Conservation (phyloP, 1,140 invertebrate species). For the Dolichoris vasculosae region DNA sequence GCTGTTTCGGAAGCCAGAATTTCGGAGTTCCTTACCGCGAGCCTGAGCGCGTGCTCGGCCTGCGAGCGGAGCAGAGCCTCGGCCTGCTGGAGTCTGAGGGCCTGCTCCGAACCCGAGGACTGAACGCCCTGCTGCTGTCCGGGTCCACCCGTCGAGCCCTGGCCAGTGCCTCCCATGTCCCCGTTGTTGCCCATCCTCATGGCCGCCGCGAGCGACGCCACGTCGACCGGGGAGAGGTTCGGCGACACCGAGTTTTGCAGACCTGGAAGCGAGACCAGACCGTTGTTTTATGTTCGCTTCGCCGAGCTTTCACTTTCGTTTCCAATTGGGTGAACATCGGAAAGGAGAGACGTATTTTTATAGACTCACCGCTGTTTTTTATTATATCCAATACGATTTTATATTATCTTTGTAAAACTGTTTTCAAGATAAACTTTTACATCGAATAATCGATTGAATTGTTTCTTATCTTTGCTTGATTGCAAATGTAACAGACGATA, state of each 20-base stretch:
- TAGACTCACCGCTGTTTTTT: too few relatives aligned
- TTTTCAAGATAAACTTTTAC: neutral
- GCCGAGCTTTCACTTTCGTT: too few relatives aligned
- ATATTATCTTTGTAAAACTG: too few relatives aligned
- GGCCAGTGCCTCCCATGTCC: constrained; percentile 73
- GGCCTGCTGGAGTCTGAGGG: constrained; percentile 84
- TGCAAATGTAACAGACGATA: neutral
- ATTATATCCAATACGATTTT: too few relatives aligned
- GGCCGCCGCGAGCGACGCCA: constrained; percentile 85
- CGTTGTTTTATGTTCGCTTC: too few relatives aligned
- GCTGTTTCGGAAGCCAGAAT: too few relatives aligned
- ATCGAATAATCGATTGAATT: neutral
- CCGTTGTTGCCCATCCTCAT: constrained; percentile 82
- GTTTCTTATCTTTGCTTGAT: neutral
- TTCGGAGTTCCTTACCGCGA: constrained; percentile 78
- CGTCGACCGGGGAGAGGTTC: constrained; percentile 78
- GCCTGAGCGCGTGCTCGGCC: constrained; percentile 85
- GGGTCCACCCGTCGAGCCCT: constrained; percentile 73
- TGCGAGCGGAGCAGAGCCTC: constrained; percentile 88
- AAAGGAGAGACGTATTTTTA: too few relatives aligned
- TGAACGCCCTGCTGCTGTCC: constrained; percentile 76
- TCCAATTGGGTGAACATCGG: too few relatives aligned
- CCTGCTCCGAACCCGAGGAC: constrained; percentile 78
- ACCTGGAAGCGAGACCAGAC: too few relatives aligned
- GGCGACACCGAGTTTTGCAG: constrained; percentile 73